Percentiles rank a stretch among this genome's conserved stretches.
Evolutionary conservation across 2,113 vertebrate species (phyloP).

Genomic region (Isichthys henryi): DNA sequence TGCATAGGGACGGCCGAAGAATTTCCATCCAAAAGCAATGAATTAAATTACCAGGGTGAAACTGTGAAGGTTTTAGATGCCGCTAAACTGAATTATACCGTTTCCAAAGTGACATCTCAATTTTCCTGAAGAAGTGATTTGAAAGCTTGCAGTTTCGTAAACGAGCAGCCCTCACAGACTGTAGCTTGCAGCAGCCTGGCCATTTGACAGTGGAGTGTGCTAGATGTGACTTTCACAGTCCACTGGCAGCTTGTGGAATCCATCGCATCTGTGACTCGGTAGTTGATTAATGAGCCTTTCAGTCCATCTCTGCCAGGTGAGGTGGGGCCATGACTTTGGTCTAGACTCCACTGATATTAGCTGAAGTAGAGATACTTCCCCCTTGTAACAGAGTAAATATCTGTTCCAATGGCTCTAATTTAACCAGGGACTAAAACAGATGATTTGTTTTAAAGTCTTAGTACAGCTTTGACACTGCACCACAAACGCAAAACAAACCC

Average conservation of each 20-base stretch:
- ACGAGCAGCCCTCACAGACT: background rate
- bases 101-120: background rate
- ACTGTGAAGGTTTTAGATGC: background rate
- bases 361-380: background rate
- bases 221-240: slow-evolving; percentile 98
- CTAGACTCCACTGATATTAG: slow-evolving; percentile 74
- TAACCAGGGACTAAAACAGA: background rate
- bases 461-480: background rate
- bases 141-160: background rate
- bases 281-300: slow-evolving; percentile 98
- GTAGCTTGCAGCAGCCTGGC: slow-evolving; percentile 28
- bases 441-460: background rate
- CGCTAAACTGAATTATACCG: background rate
- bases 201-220: slow-evolving; percentile 73
- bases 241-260: slow-evolving; percentile 82
- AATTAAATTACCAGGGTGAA: background rate
- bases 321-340: slow-evolving; percentile 78
- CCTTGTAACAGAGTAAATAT: background rate
- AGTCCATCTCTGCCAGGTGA: slow-evolving; percentile 79
- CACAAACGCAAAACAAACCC: background rate
- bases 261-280: slow-evolving; percentile 92
- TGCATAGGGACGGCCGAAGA: background rate
- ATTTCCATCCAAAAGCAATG: background rate
- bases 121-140: background rate
- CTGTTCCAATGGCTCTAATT: background rate